A percentile compares a stretch with the other conserved stretches of the same genome.
Conservation (phyloP, 2,113 vertebrate species). For the Salvelinus fontinalis region DNA sequence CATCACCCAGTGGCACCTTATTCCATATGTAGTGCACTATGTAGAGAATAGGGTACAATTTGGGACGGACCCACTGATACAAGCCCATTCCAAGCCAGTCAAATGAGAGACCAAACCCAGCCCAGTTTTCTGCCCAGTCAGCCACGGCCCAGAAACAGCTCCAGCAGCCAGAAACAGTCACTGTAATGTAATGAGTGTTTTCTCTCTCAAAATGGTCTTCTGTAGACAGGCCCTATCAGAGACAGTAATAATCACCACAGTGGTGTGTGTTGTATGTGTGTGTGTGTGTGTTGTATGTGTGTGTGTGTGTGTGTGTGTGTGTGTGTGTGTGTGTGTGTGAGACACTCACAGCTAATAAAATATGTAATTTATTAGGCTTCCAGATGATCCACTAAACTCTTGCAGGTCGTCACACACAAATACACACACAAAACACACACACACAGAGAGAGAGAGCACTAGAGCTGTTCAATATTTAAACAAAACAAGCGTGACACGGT, state of each 20-base stretch:
- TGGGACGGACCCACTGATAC: background rate
- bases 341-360: constrained; percentile 34
- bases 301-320: constrained; percentile 7
- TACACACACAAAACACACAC: background rate
- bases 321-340: constrained; percentile 9
- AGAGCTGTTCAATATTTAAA: constrained; percentile 22
- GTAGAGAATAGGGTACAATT: too few species aligned
- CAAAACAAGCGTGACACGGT: constrained; percentile 13
- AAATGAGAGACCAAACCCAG: background rate
- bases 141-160: background rate
- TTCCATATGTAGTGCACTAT: too few species aligned
- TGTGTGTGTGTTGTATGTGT: background rate
- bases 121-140: background rate
- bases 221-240: constrained; percentile 2
- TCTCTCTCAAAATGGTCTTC: background rate
- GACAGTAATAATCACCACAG: background rate
- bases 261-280: constrained; percentile 7
- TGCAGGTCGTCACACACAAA: background rate
- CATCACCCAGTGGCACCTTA: background rate
- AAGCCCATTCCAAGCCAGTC: background rate
- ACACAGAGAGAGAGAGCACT: background rate
- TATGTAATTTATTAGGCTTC: constrained; percentile 29
- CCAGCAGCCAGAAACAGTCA: background rate
- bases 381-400: constrained; percentile 33
- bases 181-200: constrained; percentile 5